Conservation (phyloP, 2,113 vertebrate genomes). For the Lagopus muta region DNA sequence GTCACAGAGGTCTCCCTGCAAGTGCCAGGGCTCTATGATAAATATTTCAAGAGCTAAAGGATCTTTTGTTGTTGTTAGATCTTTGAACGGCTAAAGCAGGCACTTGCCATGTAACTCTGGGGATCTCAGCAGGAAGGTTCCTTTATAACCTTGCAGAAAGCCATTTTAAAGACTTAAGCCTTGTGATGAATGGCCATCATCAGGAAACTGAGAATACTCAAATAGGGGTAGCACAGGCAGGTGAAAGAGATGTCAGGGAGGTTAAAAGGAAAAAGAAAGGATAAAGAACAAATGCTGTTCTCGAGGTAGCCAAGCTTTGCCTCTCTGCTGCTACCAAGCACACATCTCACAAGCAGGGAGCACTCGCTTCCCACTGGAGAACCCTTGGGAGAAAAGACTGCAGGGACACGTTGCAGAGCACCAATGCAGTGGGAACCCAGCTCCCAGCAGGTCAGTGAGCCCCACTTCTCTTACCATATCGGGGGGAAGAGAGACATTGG, state of each 20-base stretch:
- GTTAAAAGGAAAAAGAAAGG: not conserved
- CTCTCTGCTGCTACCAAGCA: not conserved
- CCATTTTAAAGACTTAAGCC: not conserved
- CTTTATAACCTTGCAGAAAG: not conserved
- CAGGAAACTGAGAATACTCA: not conserved
- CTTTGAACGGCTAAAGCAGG: not conserved
- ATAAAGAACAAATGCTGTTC: not conserved
- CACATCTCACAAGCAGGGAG: not conserved
- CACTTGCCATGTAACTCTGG: fast-evolving
- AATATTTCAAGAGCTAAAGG: not conserved
- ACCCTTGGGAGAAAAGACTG: fast-evolving
- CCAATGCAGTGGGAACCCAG: not conserved
- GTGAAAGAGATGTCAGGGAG: not conserved
- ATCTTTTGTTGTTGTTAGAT: not conserved
- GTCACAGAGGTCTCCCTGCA: not conserved
- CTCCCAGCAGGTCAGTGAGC: not conserved
- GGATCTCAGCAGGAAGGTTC: not conserved
- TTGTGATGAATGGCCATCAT: not conserved
- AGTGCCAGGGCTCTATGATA: not conserved
- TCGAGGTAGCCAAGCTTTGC: not conserved
- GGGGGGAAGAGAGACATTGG: conserved; percentile 86
- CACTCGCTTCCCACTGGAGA: not conserved
- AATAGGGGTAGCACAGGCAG: not conserved
- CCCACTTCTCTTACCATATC: conserved; percentile 79
- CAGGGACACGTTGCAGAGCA: not conserved